phyloP scores from a whole-genome alignment of 2,113 vertebrate species.

The Peromyscus leucopus region DNA sequence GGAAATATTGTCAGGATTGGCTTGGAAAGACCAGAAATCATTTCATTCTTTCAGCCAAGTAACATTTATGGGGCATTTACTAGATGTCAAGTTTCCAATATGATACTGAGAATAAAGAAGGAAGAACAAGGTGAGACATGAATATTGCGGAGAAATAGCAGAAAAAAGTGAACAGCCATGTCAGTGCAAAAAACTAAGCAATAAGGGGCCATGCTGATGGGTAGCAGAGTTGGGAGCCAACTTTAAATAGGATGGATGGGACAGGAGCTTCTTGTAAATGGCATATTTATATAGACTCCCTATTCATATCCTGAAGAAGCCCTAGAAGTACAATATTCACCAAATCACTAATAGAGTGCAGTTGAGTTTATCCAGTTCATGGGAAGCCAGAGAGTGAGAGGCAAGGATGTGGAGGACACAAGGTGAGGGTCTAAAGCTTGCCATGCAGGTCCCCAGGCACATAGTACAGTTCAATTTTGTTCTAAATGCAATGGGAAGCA shows the following conservation, averaged over 20 bases:
- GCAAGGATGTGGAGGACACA: fast-evolving
- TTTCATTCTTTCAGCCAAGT: not conserved
- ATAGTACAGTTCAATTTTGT: not conserved
- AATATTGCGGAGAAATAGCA: not conserved
- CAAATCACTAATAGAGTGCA: not conserved
- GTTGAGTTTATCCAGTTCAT: not conserved
- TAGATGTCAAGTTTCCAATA: not conserved
- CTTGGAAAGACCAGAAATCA: not conserved
- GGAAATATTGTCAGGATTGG: not conserved
- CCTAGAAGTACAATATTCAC: not conserved
- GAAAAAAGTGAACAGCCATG: not conserved
- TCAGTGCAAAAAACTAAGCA: not conserved
- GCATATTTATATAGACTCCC: not conserved
- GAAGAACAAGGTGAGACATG: not conserved
- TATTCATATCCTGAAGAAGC: not conserved
- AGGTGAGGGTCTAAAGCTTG: not conserved
- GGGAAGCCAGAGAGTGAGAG: not conserved
- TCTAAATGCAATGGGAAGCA: not conserved
- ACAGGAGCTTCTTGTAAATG: not conserved
- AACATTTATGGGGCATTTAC: not conserved
- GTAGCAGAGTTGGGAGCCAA: not conserved
- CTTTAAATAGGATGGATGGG: not conserved
- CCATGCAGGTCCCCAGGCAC: too few relatives aligned
- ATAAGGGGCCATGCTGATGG: not conserved
- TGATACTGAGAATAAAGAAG: not conserved